Evolutionary conservation across 2,797 vertebrate species (phyloP).

Genomic region (Zalophus californianus): DNA sequence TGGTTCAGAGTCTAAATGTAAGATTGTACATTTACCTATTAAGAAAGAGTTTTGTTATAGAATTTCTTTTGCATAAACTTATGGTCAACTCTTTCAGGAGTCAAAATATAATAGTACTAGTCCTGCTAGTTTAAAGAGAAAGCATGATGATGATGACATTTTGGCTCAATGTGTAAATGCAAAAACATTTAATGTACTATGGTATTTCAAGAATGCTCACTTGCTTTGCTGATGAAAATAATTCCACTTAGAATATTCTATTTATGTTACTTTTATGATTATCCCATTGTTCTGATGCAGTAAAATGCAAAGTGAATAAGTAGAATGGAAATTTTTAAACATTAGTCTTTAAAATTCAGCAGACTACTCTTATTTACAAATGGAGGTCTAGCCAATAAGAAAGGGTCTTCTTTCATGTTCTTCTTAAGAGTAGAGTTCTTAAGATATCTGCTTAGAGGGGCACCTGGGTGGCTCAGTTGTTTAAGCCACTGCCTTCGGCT

Average conservation of each 20-base stretch:
- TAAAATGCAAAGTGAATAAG: background rate
- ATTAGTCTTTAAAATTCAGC: constrained; percentile 32
- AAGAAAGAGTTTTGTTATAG: background rate
- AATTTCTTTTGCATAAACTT: constrained; percentile 41
- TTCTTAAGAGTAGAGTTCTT: background rate
- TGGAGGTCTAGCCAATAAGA: background rate
- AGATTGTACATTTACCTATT: background rate
- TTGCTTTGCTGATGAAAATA: constrained; percentile 43
- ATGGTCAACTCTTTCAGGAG: background rate
- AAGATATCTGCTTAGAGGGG: background rate
- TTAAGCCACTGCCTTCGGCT: too few relatives aligned
- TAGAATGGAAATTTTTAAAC: background rate
- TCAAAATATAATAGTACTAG: background rate
- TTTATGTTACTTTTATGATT: constrained; percentile 5
- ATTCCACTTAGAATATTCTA: background rate
- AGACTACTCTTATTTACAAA: background rate
- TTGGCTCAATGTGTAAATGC: background rate
- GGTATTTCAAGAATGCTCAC: constrained; percentile 19
- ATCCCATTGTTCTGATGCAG: background rate
- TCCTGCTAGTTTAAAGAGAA: background rate
- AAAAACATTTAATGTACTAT: background rate
- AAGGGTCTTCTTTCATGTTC: background rate
- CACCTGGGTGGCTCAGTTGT: too few relatives aligned
- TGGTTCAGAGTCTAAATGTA: background rate
- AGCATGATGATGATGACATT: constrained; percentile 7